Conservation (phyloP, 1,140 invertebrate genomes). For the Atopsyche davidsoni region DNA sequence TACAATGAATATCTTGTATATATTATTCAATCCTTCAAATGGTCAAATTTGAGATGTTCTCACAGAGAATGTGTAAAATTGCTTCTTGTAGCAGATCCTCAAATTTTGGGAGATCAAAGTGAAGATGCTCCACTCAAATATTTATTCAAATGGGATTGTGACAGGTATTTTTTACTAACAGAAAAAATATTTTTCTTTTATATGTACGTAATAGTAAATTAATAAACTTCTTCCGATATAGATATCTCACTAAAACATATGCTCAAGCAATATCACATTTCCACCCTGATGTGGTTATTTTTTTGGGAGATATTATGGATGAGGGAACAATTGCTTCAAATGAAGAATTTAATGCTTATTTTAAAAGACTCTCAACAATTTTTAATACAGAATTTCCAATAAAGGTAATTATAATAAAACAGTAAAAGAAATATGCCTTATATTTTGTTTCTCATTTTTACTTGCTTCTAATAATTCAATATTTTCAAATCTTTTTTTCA, state of each 20-base stretch:
- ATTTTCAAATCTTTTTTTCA: too few relatives aligned
- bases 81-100: slow-evolving; percentile 86
- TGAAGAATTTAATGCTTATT: slow-evolving; percentile 64
- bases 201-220: not conserved
- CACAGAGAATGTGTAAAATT: slow-evolving; percentile 57
- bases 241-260: slow-evolving; percentile 78
- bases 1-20: slow-evolving; percentile 56
- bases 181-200: not conserved
- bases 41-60: slow-evolving; percentile 49
- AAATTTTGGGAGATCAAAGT: slow-evolving; percentile 73
- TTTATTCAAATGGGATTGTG: slow-evolving; percentile 71
- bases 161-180: slow-evolving; percentile 53
- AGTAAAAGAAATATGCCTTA: not conserved
- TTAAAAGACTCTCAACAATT: slow-evolving; percentile 62
- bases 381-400: slow-evolving; percentile 55
- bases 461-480: not conserved
- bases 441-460: not conserved
- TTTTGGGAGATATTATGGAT: slow-evolving; percentile 88
- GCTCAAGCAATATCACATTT: slow-evolving; percentile 60
- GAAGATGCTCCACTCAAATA: slow-evolving; percentile 54
- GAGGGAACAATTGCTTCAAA: slow-evolving; percentile 75
- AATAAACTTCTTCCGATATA: slow-evolving; percentile 38
- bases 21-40: slow-evolving; percentile 49
- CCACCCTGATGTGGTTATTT: slow-evolving; percentile 81
- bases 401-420: slow-evolving; percentile 38